Percentiles rank a stretch among this genome's conserved stretches.
phyloP scores from a whole-genome alignment of 2,888 invertebrate species.

The Drosophila anceps region DNA sequence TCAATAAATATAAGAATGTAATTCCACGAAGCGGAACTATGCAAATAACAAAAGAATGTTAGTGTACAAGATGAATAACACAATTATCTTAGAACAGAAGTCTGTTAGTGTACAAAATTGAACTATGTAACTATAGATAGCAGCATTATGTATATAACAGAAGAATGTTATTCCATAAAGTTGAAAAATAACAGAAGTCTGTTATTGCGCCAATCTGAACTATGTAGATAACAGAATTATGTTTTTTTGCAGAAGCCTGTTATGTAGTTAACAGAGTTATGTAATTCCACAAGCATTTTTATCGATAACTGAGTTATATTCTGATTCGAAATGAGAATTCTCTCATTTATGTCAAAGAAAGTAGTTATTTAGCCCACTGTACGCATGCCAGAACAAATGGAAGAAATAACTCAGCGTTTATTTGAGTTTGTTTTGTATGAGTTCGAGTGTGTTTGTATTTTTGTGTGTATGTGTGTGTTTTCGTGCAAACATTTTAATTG shows the following conservation, averaged over 20 bases:
- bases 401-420: constrained; percentile 8
- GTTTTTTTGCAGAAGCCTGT: background rate
- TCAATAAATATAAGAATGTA: background rate
- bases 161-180: background rate
- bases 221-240: background rate
- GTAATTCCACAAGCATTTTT: no score
- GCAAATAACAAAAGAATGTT: background rate
- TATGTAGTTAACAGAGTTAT: background rate
- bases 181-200: background rate
- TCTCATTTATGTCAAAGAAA: background rate
- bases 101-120: background rate
- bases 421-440: constrained; percentile 9
- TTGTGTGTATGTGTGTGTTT: constrained; percentile 11
- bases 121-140: background rate
- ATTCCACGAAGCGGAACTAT: background rate
- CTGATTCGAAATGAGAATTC: background rate
- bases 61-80: background rate
- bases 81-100: background rate
- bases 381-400: background rate
- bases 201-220: background rate
- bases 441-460: constrained; percentile 8
- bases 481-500: constrained; percentile 68
- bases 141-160: background rate
- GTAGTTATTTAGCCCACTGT: constrained; percentile 11
- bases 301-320: background rate